Conservation (phyloP, 2,797 vertebrate genomes). For the Eremophila alpestris region DNA sequence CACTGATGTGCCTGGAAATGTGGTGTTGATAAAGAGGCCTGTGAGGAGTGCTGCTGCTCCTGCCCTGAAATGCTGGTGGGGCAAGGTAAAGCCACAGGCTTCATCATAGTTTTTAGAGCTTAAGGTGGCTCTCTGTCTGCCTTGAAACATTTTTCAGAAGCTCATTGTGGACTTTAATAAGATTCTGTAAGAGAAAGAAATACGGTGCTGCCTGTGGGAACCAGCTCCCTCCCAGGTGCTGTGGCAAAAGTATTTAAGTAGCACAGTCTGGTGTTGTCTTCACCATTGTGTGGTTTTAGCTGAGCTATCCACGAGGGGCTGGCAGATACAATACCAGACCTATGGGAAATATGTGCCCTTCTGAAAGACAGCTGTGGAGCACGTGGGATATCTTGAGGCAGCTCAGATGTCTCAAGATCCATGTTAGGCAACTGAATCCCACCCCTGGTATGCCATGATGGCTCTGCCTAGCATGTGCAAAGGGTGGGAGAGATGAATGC, state of each 20-base stretch:
- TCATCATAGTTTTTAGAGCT: not conserved
- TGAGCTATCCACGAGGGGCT: not conserved
- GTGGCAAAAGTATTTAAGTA: not conserved
- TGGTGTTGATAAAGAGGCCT: not conserved
- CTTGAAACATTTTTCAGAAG: not conserved
- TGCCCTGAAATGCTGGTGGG: not conserved
- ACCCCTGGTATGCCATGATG: not conserved
- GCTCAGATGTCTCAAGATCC: not conserved
- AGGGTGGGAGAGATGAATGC: not conserved
- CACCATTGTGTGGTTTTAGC: not conserved
- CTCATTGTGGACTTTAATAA: not conserved
- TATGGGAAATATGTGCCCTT: not conserved
- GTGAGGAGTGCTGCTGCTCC: not conserved
- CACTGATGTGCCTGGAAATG: not conserved
- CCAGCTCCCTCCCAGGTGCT: not conserved
- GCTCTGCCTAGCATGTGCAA: not conserved
- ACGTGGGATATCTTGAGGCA: not conserved
- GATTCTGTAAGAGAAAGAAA: not conserved
- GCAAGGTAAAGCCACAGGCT: not conserved
- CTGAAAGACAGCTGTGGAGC: conserved; percentile 14
- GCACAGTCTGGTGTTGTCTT: not conserved
- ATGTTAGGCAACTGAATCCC: not conserved
- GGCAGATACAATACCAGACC: not conserved
- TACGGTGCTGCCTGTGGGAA: not conserved
- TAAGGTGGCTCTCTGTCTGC: not conserved